Conservation (phyloP, 2,888 invertebrate genomes). For the Cerceris ruficornis region DNA sequence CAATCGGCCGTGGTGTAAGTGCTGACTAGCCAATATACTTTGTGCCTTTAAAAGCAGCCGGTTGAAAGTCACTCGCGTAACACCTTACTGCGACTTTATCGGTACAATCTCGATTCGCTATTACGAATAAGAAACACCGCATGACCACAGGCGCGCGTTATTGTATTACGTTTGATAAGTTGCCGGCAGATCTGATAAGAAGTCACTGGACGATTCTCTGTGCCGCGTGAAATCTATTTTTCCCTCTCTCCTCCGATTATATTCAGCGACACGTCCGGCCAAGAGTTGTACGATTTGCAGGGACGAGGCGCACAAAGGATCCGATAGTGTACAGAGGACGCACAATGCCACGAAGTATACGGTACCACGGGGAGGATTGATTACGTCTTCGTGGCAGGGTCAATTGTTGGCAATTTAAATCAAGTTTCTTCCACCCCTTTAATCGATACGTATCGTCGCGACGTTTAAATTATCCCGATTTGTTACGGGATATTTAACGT, state of each 20-base stretch:
- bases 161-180: slow-evolving; percentile 52
- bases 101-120: slow-evolving; percentile 42
- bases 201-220: background rate
- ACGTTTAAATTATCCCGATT: slow-evolving; percentile 31
- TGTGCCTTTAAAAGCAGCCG: background rate
- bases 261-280: background rate
- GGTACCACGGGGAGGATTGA: too few relatives aligned
- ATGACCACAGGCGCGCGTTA: slow-evolving; percentile 1
- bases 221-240: background rate
- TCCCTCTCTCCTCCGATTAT: background rate
- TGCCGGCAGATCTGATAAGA: slow-evolving; percentile 64
- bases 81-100: slow-evolving; percentile 30
- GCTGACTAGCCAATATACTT: slow-evolving; percentile 33
- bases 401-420: background rate
- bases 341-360: too few relatives aligned
- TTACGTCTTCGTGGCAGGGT: background rate
- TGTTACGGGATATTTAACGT: slow-evolving; percentile 28
- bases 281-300: too few relatives aligned
- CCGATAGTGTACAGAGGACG: too few relatives aligned
- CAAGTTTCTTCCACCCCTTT: background rate
- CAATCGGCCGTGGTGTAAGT: slow-evolving; percentile 32
- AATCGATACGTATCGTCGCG: slow-evolving; percentile 14
- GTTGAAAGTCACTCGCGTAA: background rate
- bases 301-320: too few relatives aligned
- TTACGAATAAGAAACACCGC: slow-evolving; percentile 27